These are phyloP conservation scores for Sacculina carcini DNA, from an alignment of 2,888 invertebrate genomes.

Conservation along the genomic window DNA sequence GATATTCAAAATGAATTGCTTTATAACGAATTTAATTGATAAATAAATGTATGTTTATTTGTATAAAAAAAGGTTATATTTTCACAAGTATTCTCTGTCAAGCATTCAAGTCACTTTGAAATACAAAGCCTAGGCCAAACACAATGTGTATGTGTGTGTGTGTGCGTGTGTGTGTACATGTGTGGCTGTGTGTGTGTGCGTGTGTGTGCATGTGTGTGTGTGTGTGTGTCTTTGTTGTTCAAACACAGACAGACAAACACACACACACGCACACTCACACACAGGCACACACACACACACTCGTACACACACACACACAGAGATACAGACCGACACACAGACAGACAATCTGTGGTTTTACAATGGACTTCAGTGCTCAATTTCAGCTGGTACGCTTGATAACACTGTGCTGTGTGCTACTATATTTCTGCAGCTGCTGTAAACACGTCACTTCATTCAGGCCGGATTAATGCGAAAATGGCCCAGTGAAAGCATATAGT, in stretches of 20 bases:
- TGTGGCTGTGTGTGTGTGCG: conserved; percentile 1
- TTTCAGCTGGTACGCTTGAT: not conserved
- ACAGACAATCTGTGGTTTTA: not conserved
- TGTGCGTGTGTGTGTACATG: not conserved
- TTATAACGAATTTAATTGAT: no score
- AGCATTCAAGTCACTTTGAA: no score
- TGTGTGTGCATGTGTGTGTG: conserved; percentile 1
- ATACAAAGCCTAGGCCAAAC: no score
- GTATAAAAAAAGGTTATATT: not conserved
- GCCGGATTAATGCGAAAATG: no score
- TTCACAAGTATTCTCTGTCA: not conserved
- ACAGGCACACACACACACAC: not conserved
- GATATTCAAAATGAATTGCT: no score
- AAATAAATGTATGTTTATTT: not conserved
- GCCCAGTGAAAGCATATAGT: no score
- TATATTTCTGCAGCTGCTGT: no score
- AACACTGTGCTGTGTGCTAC: no score
- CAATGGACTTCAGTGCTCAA: not conserved
- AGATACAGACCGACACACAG: not conserved
- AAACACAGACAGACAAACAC: not conserved
- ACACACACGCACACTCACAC: no score
- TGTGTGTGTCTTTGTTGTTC: not conserved
- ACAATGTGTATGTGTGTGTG: no score
- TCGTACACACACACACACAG: not conserved
- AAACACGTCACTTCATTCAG: no score